A percentile compares a stretch with the other conserved stretches of the same genome.
Evolutionary conservation across 2,797 vertebrate genomes (phyloP).

Genomic region (Channallabes apus): DNA sequence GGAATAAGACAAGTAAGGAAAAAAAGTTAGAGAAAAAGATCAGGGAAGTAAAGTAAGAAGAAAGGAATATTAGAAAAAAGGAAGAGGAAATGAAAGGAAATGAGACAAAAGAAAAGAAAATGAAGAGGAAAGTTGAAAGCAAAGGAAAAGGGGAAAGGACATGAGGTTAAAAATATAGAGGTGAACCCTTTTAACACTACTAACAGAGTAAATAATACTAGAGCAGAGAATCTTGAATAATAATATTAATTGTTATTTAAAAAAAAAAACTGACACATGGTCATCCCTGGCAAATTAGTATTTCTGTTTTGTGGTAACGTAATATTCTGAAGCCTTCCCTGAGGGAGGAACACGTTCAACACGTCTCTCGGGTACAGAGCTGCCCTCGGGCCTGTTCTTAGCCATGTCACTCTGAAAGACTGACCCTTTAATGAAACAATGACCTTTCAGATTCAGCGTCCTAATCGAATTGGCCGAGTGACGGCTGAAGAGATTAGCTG

Average conservation of each 20-base stretch:
- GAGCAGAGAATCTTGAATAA: not conserved
- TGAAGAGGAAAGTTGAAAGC: too few species aligned
- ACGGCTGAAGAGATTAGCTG: conserved; percentile 52
- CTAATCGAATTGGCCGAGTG: conserved; percentile 50
- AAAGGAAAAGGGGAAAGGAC: not conserved
- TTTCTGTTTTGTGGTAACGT: not conserved
- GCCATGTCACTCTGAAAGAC: conserved; percentile 15
- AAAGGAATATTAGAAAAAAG: too few species aligned
- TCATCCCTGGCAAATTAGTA: not conserved
- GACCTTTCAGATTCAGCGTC: conserved; percentile 54
- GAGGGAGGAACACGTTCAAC: not conserved
- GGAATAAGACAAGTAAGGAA: not conserved
- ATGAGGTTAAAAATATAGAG: not conserved
- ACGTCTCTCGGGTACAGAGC: conserved; percentile 6
- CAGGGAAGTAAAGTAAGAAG: too few species aligned
- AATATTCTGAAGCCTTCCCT: not conserved
- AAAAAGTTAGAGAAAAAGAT: too few species aligned
- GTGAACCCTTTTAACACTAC: not conserved
- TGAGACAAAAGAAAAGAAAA: too few species aligned
- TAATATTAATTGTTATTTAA: not conserved
- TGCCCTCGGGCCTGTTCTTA: conserved; percentile 43
- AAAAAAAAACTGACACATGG: not conserved
- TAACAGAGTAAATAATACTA: not conserved
- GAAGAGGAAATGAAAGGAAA: too few species aligned
- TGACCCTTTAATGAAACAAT: conserved; percentile 46